Conservation (phyloP, 2,888 invertebrate genomes). For the Meliscaeva auricollis region DNA sequence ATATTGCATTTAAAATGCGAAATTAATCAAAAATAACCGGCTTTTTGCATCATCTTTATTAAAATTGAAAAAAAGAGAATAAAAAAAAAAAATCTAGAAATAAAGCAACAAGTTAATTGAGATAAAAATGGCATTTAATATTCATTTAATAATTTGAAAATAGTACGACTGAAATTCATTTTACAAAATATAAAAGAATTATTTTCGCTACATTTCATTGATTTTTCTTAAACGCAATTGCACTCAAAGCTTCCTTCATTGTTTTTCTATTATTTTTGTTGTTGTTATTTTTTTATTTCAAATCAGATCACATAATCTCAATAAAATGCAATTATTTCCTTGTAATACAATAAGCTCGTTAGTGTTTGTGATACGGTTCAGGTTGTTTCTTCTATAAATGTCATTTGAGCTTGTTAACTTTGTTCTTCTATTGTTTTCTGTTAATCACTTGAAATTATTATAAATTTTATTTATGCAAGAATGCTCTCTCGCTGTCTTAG, state of each 20-base stretch:
- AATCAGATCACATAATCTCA: constrained; percentile 33
- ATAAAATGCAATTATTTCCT: constrained; percentile 33
- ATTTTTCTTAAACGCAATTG: not conserved
- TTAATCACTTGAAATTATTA: constrained; percentile 31
- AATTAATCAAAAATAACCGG: no score
- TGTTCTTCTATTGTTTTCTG: constrained; percentile 38
- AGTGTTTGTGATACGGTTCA: constrained; percentile 1
- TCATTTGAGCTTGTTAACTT: constrained; percentile 38
- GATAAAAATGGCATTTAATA: no score
- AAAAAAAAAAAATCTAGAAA: no score
- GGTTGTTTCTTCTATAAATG: constrained; percentile 35
- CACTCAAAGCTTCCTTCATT: not conserved
- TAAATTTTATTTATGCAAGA: constrained; percentile 35
- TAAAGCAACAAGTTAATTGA: no score
- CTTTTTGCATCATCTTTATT: no score
- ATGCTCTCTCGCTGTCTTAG: constrained; percentile 6
- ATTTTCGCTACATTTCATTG: constrained; percentile 10
- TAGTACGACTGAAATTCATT: not conserved
- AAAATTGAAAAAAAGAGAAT: no score
- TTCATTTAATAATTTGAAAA: no score
- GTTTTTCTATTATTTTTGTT: not conserved
- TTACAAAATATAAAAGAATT: not conserved
- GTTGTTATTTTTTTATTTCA: not conserved
- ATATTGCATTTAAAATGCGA: no score
- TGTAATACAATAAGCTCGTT: constrained; percentile 30